A percentile compares a stretch with the other conserved stretches of the same genome.
phyloP scores from a whole-genome alignment of 64 coral and sea anemone species.

The Montipora capricornis region DNA sequence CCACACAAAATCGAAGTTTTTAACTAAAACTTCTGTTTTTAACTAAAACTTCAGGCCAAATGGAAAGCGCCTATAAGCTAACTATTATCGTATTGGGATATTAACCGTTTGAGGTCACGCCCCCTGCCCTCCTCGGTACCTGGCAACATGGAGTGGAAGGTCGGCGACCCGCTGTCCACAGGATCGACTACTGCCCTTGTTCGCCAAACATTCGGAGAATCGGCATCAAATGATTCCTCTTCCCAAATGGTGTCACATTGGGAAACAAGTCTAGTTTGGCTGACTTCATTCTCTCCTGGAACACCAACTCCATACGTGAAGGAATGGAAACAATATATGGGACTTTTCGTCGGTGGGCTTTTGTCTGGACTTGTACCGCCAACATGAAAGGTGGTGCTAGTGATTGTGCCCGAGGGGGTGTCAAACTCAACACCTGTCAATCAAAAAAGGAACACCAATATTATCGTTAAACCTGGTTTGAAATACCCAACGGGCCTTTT shows the following conservation, averaged over 20 bases:
- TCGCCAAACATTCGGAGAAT: constrained; percentile 27
- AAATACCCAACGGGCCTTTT: too few relatives aligned
- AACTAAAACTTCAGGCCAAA: too few relatives aligned
- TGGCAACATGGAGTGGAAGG: not conserved
- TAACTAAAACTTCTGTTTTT: too few relatives aligned
- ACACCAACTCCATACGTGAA: constrained; percentile 26
- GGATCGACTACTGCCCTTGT: constrained; percentile 20
- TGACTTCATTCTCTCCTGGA: not conserved
- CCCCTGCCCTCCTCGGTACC: not conserved
- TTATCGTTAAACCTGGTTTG: too few relatives aligned
- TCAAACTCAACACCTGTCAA: not conserved
- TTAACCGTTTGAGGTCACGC: not conserved
- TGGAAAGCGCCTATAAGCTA: too few relatives aligned
- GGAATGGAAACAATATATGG: constrained; percentile 46
- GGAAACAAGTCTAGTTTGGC: not conserved
- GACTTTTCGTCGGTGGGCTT: constrained; percentile 11
- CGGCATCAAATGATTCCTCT: constrained; percentile 15
- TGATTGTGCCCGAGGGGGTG: constrained; percentile 6
- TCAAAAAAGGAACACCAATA: not conserved
- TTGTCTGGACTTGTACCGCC: not conserved
- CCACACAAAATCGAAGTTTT: too few relatives aligned
- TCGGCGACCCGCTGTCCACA: not conserved
- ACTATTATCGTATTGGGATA: not conserved
- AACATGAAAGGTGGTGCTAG: not conserved
- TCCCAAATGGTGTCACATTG: not conserved